Percentiles rank a stretch among this genome's conserved stretches.
These are phyloP conservation scores for Rutilus rutilus DNA, from an alignment of 2,113 vertebrate genomes.

Conservation along the genomic window DNA sequence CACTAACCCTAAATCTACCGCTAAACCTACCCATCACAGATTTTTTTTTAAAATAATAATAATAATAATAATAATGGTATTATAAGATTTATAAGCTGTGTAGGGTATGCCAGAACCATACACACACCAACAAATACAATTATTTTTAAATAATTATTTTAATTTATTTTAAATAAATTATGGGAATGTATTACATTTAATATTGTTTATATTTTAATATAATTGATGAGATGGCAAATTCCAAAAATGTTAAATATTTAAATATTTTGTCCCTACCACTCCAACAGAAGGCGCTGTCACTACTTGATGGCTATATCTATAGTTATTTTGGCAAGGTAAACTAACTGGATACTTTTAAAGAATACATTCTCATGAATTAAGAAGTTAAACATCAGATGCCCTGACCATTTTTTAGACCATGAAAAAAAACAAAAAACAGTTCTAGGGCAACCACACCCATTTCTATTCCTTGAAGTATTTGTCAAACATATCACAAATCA, in stretches of 20 bases:
- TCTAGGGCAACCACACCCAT: background rate
- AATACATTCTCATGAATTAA: background rate
- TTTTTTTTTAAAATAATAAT: too few species aligned
- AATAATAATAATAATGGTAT: too few species aligned
- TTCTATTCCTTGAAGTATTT: background rate
- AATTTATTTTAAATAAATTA: background rate
- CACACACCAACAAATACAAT: too few species aligned
- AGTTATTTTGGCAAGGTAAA: background rate
- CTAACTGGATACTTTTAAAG: background rate
- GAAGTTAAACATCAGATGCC: background rate
- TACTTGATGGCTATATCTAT: background rate
- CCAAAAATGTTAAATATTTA: background rate
- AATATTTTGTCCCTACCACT: background rate
- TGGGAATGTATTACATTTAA: background rate
- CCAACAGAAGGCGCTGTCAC: conserved; percentile 49
- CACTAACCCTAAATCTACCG: too few species aligned
- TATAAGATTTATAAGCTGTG: too few species aligned
- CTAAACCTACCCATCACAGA: too few species aligned
- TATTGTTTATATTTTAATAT: background rate
- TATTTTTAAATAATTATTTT: too few species aligned
- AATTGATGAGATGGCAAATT: background rate
- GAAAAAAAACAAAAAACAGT: background rate
- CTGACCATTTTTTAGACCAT: background rate
- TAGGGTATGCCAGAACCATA: too few species aligned
- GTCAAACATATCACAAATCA: background rate